Evolutionary conservation across 2,113 vertebrate species (phyloP), one percentile per base, ranked within the genome.

Genomic region (Sminthopsis crassicaudata): DNA sequence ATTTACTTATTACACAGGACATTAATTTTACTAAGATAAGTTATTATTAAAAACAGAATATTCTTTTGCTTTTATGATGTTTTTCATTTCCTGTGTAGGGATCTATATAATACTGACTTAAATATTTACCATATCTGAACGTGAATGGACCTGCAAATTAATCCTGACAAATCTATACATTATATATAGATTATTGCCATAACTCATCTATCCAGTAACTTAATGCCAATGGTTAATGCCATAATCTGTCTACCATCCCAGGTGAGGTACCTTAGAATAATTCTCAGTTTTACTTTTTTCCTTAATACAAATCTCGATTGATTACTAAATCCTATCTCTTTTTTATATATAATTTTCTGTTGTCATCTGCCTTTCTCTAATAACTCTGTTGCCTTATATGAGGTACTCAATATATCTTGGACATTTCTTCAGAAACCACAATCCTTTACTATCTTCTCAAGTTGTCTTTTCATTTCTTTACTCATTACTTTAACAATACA

Each of bases 201-300:
- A 22, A 84, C 1, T 84, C 67, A 84, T 84, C 2, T 84, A 84
- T 84, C 6, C n/a, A 84, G 2, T 10, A 42, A 84, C 14, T 76
- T 76, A 5, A 19, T 76, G 36, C n/a, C 60, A n/a, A 36, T 42
- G 16, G n/a, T 76, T n/a, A 42, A n/a, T 42, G 1, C 6, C 30
- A 76, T 76, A 30, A 76, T 67, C 30, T n/a, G 19, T 7, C 67
- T 84, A 42, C 16, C 36, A 84, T n/a, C 67, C 27, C 25, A 57
- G 55, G 7, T 90, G 54, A 95, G 25, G 76, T 96, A 96, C 89
- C 91, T 90, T 42, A 93, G 46, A 91, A 57, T 76, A 89, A 94
- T 46, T 90, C 25, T 94, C 24, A 93, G 36, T 25, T 92, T 52
- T 94, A 55, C 52, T 89, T 53, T 76, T 42, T 92, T 27, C 24